Base-by-base conservation (phyloP, 2,113 vertebrate genomes). In the Lates calcarifer region DNA sequence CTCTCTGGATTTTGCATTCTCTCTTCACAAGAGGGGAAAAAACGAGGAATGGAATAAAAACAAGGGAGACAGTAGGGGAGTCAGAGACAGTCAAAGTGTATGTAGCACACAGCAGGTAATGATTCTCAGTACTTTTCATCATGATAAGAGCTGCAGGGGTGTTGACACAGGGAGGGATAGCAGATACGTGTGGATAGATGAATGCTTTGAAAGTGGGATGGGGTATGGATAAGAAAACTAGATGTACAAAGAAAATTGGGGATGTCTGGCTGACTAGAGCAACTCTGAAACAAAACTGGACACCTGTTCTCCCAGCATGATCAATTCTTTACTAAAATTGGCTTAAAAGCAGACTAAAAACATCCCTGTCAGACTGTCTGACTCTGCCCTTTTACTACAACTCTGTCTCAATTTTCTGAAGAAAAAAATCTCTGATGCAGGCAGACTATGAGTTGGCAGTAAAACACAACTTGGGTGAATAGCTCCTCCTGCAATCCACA, bases 91-190 rank as follows among this genome's bases (percentile, higher is more conserved):
- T 56, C 68, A 64, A 37, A 35, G 35, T 73, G 69, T 20, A 26
- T 66, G 73, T 51, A 77, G 77, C 73, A 78, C 74, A 76, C 68
- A 76, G 82, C 83, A 61, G 86, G 82, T 72, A 84, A 90, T 77
- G 47, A 84, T 74, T 70, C 76, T 43, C 39, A 20, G 35, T 51
- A 67, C 76, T 74, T 74, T 87, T 85, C 69, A 79, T 82, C 57
- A 83, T 68, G 85, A 84, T 87, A 57, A 62, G 84, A 62, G 58
- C 73, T 29, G 77, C 56, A 66, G 67, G 64, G 35, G 63, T 64
- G 63, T 43, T 63, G 57, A 77, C 74, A 76, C 35, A 33, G 18
- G 28, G 17, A 67, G 49, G 13, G 41, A 24, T 20, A 51, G 55
- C 51, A 85, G 56, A 72, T 58, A 83, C 22, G 43, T 71, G 82